These are phyloP conservation scores for Himalopsyche kuldschensis DNA, from an alignment of 2,888 invertebrate species.

Conservation along the genomic window DNA sequence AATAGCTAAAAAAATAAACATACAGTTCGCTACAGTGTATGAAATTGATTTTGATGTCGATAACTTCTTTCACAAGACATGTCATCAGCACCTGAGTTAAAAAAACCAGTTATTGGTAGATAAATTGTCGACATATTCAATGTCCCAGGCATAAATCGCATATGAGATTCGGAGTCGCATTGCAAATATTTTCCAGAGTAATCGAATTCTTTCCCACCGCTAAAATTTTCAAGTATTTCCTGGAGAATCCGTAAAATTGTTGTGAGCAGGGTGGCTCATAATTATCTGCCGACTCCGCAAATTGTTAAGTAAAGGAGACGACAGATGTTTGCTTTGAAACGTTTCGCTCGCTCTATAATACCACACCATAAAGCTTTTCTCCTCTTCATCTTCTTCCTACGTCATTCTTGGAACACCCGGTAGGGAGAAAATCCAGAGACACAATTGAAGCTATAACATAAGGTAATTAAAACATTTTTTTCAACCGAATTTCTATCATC, in stretches of 20 bases:
- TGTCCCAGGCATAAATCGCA: too few relatives aligned
- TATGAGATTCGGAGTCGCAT: not conserved
- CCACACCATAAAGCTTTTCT: not conserved
- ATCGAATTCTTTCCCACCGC: not conserved
- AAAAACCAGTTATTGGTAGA: too few relatives aligned
- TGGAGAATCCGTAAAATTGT: not conserved
- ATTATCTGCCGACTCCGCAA: not conserved
- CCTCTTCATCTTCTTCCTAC: not conserved
- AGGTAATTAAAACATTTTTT: too few relatives aligned
- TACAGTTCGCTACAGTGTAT: too few relatives aligned
- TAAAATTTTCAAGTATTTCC: not conserved
- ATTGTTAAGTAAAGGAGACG: not conserved
- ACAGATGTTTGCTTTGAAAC: not conserved
- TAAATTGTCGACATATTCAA: too few relatives aligned
- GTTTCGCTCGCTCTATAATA: not conserved
- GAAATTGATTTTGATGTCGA: too few relatives aligned
- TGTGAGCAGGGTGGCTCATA: not conserved
- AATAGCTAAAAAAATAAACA: too few relatives aligned
- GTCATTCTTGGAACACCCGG: not conserved
- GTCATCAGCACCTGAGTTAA: too few relatives aligned
- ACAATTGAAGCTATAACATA: not conserved
- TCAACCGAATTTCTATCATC: too few relatives aligned
- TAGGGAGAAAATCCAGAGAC: not conserved
- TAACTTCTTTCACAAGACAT: too few relatives aligned
- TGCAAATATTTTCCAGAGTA: not conserved